These are phyloP conservation scores for Volucella inflata DNA, from an alignment of 2,888 invertebrate genomes.

Conservation along the genomic window DNA sequence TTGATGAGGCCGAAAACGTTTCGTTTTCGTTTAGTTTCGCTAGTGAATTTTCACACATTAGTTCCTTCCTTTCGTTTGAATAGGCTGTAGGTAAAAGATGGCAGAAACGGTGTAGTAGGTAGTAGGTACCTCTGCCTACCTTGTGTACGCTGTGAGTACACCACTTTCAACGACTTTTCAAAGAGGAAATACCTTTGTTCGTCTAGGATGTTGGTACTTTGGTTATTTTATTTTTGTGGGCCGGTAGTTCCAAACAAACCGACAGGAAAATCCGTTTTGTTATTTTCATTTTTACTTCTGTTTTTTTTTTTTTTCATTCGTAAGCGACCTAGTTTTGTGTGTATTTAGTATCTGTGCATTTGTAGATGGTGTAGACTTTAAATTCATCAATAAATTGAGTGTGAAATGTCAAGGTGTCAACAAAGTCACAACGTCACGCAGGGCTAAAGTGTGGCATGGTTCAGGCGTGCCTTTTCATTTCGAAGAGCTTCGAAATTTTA, in stretches of 20 bases:
- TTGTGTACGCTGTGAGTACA: too few relatives aligned
- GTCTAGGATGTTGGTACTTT: neutral
- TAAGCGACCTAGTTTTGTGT: slow-evolving; percentile 26
- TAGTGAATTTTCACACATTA: slow-evolving; percentile 37
- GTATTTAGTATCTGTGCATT: slow-evolving; percentile 4
- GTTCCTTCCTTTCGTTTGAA: slow-evolving; percentile 12
- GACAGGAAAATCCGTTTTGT: slow-evolving; percentile 14
- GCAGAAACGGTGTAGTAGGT: too few relatives aligned
- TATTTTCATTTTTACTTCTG: too few relatives aligned
- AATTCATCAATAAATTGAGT: slow-evolving; percentile 47
- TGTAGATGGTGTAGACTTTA: slow-evolving; percentile 10
- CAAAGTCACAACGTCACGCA: slow-evolving; percentile 35
- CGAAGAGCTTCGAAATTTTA: slow-evolving; percentile 32
- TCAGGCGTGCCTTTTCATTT: neutral
- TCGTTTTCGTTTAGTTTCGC: slow-evolving; percentile 27
- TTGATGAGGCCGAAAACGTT: slow-evolving; percentile 38
- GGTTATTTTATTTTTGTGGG: neutral
- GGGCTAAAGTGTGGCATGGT: neutral
- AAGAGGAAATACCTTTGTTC: slow-evolving; percentile 22
- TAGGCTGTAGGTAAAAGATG: too few relatives aligned
- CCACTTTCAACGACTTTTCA: neutral
- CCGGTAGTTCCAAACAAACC: slow-evolving; percentile 30
- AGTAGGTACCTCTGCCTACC: too few relatives aligned
- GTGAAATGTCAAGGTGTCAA: slow-evolving; percentile 60
- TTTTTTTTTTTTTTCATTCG: slow-evolving; percentile 9